Conservation (phyloP, 2,113 vertebrate species). For the Larimichthys polyactis region DNA sequence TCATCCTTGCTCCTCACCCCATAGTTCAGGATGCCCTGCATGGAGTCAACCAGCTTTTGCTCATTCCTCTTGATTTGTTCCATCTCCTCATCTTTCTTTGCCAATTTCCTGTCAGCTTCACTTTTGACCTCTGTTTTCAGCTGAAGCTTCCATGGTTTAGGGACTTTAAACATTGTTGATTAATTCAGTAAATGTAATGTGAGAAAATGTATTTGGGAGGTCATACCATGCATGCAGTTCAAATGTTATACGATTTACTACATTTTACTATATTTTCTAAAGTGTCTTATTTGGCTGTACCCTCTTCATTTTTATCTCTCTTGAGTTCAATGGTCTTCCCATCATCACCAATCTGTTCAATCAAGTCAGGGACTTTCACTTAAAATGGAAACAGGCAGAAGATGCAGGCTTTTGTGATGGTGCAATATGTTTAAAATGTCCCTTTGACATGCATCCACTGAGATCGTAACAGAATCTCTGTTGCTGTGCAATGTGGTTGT, state of each 20-base stretch:
- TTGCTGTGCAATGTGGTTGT: not conserved
- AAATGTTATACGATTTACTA: not conserved
- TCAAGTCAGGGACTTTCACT: not conserved
- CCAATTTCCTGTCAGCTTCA: constrained; percentile 41
- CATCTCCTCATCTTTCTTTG: constrained; percentile 73
- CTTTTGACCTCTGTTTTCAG: constrained; percentile 44
- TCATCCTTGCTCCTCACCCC: constrained; percentile 84
- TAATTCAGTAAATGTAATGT: constrained; percentile 43
- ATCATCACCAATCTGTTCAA: not conserved
- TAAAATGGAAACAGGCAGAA: not conserved
- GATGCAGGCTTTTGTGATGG: not conserved
- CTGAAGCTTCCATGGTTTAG: not conserved
- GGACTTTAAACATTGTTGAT: constrained; percentile 7
- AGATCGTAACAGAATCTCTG: not conserved
- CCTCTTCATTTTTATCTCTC: not conserved
- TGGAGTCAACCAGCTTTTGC: constrained; percentile 82
- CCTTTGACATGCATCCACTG: not conserved
- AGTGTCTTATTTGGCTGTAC: not conserved
- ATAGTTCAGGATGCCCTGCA: constrained; percentile 84
- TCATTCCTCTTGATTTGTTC: constrained; percentile 87
- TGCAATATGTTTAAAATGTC: not conserved
- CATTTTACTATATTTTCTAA: not conserved
- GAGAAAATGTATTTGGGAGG: constrained; percentile 22
- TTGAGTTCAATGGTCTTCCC: not conserved
- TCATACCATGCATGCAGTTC: not conserved